Evolutionary conservation across 2,888 invertebrate genomes (phyloP).

Genomic region (Zygaena filipendulae): DNA sequence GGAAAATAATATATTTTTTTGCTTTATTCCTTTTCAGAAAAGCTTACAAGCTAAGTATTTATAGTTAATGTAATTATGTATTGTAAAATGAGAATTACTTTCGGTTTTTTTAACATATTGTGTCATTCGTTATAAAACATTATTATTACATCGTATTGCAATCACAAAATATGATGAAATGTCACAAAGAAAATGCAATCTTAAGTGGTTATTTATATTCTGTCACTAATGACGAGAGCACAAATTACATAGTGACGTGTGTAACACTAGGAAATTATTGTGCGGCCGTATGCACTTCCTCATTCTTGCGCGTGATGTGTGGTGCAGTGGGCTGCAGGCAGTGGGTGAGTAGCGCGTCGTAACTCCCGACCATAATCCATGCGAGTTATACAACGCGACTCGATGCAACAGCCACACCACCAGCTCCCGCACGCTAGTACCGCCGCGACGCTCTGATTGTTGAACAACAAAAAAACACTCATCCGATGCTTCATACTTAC

Average conservation of each 20-base stretch:
- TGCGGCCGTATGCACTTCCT: constrained; percentile 36
- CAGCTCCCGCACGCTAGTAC: constrained; percentile 17
- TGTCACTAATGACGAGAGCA: not conserved
- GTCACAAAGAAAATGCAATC: no score
- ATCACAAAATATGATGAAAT: no score
- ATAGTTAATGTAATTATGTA: no score
- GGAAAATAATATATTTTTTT: no score
- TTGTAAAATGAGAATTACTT: no score
- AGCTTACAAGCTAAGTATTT: no score
- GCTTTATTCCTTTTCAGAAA: no score
- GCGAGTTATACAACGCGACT: constrained; percentile 40
- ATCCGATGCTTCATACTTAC: constrained; percentile 22
- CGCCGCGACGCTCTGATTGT: constrained; percentile 51
- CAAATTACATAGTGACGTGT: constrained; percentile 11
- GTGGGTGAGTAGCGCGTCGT: constrained; percentile 44
- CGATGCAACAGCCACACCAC: constrained; percentile 21
- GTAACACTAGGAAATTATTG: constrained; percentile 53
- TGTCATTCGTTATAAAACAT: no score
- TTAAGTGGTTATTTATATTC: no score
- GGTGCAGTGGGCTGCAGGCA: constrained; percentile 22
- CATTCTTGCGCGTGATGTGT: constrained; percentile 40
- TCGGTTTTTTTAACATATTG: no score
- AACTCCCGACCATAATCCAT: constrained; percentile 27
- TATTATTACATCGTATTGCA: no score
- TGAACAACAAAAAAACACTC: constrained; percentile 29